Conservation (phyloP, 2,113 vertebrate genomes). For the Campylomormyrus numenius region DNA sequence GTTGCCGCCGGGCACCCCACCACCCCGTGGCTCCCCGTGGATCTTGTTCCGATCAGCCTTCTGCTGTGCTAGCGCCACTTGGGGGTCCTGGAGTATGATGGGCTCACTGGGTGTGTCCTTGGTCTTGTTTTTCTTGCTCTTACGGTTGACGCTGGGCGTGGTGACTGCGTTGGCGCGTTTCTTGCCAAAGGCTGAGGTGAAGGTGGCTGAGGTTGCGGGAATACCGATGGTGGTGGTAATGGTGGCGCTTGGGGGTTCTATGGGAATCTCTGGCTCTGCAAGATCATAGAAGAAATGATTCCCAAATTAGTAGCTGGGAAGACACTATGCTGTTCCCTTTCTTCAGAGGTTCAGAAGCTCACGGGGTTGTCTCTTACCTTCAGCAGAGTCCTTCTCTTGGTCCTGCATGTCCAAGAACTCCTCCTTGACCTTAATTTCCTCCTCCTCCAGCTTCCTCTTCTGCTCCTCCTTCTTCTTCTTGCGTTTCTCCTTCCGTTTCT, state of each 20-base stretch:
- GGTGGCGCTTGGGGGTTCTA: slow-evolving; percentile 96
- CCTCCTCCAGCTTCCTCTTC: slow-evolving; percentile 79
- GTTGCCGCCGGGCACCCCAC: slow-evolving; percentile 77
- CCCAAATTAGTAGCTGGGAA: not conserved
- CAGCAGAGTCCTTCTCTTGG: slow-evolving; percentile 84
- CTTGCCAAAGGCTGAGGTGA: slow-evolving; percentile 89
- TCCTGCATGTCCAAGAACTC: slow-evolving; percentile 79
- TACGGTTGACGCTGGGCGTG: slow-evolving; percentile 85
- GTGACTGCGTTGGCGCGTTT: slow-evolving; percentile 88
- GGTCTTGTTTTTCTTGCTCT: slow-evolving; percentile 98
- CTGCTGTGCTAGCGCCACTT: slow-evolving; percentile 89
- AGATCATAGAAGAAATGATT: slow-evolving; percentile 16
- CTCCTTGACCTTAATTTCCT: slow-evolving; percentile 88
- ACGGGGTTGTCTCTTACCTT: slow-evolving; percentile 59
- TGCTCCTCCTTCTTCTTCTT: slow-evolving; percentile 86
- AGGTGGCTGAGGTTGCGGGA: slow-evolving; percentile 91
- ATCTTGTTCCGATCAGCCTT: slow-evolving; percentile 97
- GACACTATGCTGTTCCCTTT: not conserved
- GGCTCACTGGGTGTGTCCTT: slow-evolving; percentile 86
- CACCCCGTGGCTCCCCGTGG: slow-evolving; percentile 89
- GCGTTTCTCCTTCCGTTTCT: slow-evolving; percentile 96
- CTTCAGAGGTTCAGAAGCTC: not conserved
- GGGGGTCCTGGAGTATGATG: slow-evolving; percentile 87
- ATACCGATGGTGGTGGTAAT: slow-evolving; percentile 98
- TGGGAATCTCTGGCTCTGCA: slow-evolving; percentile 85